These are phyloP conservation scores for Mimachlamys varia DNA, from an alignment of 2,888 invertebrate genomes.

Conservation along the genomic window DNA sequence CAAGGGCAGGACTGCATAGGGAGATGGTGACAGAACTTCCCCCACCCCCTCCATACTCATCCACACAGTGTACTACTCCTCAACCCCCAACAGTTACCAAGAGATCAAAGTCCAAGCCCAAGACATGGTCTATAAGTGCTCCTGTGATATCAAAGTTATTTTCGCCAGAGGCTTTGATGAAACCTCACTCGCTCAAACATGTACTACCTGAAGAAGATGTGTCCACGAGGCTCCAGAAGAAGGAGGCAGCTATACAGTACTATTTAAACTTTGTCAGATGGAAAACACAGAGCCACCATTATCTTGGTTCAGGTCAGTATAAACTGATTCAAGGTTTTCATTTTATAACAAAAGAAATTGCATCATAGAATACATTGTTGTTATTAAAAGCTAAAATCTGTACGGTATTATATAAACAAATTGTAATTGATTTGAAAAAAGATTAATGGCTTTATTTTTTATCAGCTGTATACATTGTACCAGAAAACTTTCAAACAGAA, in stretches of 20 bases:
- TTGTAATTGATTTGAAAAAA: no score
- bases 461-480: no score
- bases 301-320: conserved; percentile 69
- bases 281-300: conserved; percentile 68
- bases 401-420: no score
- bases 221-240: conserved; percentile 70
- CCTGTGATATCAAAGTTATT: conserved; percentile 51
- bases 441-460: no score
- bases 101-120: conserved; percentile 25
- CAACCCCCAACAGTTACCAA: conserved; percentile 1
- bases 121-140: conserved; percentile 39
- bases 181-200: conserved; percentile 68
- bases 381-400: no score
- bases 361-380: no score
- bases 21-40: conserved; percentile 14
- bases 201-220: conserved; percentile 72
- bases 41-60: conserved; percentile 52
- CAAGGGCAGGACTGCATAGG: background rate
- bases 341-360: no score
- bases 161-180: conserved; percentile 64
- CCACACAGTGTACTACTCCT: conserved; percentile 37
- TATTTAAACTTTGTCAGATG: conserved; percentile 69
- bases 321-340: background rate
- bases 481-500: no score
- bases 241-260: conserved; percentile 70